Evolutionary conservation across 2,113 vertebrate species (phyloP).

Genomic region (Sorex araneus): DNA sequence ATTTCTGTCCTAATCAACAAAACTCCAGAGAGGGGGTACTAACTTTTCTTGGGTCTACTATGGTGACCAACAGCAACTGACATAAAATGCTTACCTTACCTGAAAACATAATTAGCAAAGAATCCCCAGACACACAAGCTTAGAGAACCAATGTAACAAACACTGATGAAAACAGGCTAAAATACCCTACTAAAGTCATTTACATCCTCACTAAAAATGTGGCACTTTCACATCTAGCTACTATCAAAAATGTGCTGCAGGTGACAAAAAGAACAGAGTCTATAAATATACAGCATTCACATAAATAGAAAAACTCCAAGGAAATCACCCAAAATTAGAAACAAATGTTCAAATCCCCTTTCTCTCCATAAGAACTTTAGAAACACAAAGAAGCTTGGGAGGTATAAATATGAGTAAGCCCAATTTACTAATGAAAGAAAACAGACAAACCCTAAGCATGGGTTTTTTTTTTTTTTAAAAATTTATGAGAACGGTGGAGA

Average conservation of each 20-base stretch:
- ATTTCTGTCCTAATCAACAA: constrained; percentile 32
- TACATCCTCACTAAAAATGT: constrained; percentile 39
- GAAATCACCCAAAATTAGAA: too few species aligned
- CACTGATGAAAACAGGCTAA: constrained; percentile 36
- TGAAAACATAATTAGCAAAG: constrained; percentile 2
- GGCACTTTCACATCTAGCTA: too few species aligned
- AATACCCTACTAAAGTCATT: constrained; percentile 9
- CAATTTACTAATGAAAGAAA: constrained; percentile 46
- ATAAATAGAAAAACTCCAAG: background rate
- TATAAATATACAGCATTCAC: background rate
- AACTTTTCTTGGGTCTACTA: background rate
- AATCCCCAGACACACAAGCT: background rate
- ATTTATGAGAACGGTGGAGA: background rate
- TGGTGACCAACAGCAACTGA: background rate
- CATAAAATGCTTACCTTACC: background rate
- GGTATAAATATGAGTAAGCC: background rate
- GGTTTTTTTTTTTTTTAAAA: constrained; percentile 14
- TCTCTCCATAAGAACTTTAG: background rate
- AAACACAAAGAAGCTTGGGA: background rate
- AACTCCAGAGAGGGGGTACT: background rate
- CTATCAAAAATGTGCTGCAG: background rate
- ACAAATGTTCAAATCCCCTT: background rate
- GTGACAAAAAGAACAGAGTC: background rate
- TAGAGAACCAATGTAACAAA: constrained; percentile 24
- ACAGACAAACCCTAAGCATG: background rate